Evolutionary conservation across 1,140 invertebrate genomes (phyloP).

Genomic region (Trichonephila clavipes): DNA sequence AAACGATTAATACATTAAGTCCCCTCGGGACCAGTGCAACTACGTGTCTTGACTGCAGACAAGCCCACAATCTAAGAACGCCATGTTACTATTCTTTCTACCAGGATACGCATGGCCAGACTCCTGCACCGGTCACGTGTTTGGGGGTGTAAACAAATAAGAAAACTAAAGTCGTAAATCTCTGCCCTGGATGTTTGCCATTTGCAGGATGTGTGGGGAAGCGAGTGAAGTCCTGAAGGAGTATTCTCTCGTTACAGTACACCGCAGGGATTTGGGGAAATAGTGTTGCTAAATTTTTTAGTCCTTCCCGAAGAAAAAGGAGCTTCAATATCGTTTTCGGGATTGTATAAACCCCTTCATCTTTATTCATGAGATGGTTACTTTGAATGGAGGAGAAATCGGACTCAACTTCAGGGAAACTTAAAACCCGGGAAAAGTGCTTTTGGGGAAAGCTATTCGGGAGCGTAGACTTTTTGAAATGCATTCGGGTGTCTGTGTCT

Average conservation of each 20-base stretch:
- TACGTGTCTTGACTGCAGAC: background rate
- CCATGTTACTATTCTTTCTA: background rate
- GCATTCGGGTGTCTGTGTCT: background rate
- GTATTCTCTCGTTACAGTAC: background rate
- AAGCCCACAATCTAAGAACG: background rate
- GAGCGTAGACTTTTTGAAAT: background rate
- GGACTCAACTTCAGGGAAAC: background rate
- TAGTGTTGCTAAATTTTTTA: constrained; percentile 2
- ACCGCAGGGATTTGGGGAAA: background rate
- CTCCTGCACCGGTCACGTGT: background rate
- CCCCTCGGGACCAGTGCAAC: background rate
- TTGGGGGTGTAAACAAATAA: constrained; percentile 13
- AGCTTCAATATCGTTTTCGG: background rate
- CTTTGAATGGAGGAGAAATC: background rate
- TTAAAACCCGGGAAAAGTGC: background rate
- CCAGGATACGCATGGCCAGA: background rate
- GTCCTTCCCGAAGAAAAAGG: background rate
- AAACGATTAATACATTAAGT: constrained; percentile 28
- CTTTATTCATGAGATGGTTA: constrained; percentile 3
- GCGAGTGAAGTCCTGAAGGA: background rate
- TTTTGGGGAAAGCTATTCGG: background rate
- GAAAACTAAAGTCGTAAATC: constrained; percentile 22
- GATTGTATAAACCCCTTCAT: constrained; percentile 1
- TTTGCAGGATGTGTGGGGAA: background rate
- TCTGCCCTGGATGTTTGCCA: background rate